A percentile compares a stretch with the other conserved stretches of the same genome.
phyloP scores from a whole-genome alignment of 2,113 vertebrate species.

The Tragelaphus imberbis region DNA sequence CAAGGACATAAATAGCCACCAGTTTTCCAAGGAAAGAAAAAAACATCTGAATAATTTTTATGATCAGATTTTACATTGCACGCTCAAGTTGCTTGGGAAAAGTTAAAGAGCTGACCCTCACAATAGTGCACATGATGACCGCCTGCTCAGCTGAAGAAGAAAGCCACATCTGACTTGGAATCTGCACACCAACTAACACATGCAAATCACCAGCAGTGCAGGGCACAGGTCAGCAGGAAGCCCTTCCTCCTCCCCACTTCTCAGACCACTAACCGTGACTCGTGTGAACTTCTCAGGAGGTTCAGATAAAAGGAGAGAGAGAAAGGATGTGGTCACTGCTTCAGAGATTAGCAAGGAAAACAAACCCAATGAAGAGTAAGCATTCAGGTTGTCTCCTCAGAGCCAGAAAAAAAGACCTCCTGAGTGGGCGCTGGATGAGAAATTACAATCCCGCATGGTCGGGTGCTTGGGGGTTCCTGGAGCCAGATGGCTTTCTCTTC shows the following conservation, averaged over 20 bases:
- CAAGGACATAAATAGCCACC: neutral
- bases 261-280: neutral
- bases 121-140: neutral
- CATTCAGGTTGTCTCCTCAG: fast-evolving
- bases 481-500: too few species aligned
- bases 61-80: neutral
- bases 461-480: fast-evolving
- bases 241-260: neutral
- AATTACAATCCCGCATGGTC: fast-evolving
- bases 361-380: neutral
- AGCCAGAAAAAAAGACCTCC: neutral
- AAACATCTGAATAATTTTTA: fast-evolving
- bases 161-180: neutral
- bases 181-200: neutral
- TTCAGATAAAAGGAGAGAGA: neutral
- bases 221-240: neutral
- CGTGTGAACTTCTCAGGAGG: neutral
- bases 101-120: neutral
- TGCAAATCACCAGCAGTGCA: neutral
- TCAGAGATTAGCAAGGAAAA: neutral
- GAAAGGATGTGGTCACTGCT: neutral
- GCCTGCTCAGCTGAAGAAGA: neutral
- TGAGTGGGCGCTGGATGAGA: neutral
- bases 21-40: neutral
- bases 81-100: neutral